phyloP scores from a whole-genome alignment of 92 coral and sea anemone species.

The Parazoanthus darwini region DNA sequence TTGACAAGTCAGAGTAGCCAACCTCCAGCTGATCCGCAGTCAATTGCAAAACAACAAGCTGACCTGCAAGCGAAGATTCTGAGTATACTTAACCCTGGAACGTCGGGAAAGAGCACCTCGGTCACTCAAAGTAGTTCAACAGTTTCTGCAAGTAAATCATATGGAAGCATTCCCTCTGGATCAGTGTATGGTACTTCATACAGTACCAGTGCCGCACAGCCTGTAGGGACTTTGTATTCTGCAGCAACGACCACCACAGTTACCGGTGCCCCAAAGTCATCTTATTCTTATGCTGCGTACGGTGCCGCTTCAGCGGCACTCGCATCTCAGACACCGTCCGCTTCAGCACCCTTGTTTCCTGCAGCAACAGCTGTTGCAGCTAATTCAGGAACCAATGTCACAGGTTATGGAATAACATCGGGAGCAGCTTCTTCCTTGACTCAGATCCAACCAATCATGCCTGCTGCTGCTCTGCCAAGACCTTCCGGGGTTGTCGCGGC shows the following conservation, averaged over 20 bases:
- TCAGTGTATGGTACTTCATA: conserved; percentile 4
- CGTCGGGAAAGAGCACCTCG: conserved; percentile 3
- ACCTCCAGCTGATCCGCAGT: conserved; percentile 81
- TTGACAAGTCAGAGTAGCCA: conserved; percentile 60
- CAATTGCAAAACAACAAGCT: conserved; percentile 98
- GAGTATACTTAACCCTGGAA: conserved; percentile 76
- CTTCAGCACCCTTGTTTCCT: conserved; percentile 7
- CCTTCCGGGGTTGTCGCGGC: neutral
- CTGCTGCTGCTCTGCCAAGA: neutral
- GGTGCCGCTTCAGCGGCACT: neutral
- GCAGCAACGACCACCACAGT: conserved; percentile 4
- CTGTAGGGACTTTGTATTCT: neutral
- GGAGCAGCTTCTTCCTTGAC: conserved; percentile 7
- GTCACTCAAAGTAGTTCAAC: neutral
- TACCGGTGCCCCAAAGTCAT: neutral
- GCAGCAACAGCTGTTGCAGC: conserved; percentile 31
- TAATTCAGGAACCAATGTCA: neutral
- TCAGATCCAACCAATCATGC: conserved; percentile 17
- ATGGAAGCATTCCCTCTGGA: neutral
- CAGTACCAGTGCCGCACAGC: neutral
- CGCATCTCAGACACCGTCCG: conserved; percentile 2
- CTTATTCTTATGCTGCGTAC: neutral
- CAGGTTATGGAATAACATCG: conserved; percentile 14
- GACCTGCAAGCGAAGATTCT: conserved; percentile 99
- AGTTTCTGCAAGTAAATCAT: neutral